Evolutionary conservation across 2,113 vertebrate species (phyloP).

Genomic region (Pterocles gutturalis): DNA sequence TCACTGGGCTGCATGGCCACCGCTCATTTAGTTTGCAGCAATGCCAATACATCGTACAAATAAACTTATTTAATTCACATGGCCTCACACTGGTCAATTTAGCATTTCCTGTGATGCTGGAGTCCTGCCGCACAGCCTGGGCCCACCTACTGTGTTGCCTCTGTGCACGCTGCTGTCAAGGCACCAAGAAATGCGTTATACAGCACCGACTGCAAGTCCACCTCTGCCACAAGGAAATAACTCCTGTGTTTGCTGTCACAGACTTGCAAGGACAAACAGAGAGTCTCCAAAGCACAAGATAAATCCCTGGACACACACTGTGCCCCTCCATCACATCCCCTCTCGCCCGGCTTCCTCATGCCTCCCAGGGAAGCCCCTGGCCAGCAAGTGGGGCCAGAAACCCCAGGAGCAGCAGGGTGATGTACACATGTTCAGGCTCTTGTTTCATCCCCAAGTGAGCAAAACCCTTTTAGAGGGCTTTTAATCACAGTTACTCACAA

Average conservation of each 20-base stretch:
- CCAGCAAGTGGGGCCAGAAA: neutral
- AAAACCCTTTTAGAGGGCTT: neutral
- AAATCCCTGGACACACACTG: accelerated
- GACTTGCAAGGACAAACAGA: neutral
- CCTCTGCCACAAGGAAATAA: neutral
- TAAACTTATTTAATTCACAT: neutral
- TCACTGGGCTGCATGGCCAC: neutral
- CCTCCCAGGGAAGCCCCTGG: neutral
- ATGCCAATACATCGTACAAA: neutral
- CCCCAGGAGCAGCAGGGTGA: neutral
- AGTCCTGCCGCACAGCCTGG: accelerated
- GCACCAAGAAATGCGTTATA: accelerated
- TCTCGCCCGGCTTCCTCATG: accelerated
- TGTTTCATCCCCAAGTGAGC: neutral
- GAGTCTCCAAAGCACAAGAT: neutral
- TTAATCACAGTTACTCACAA: neutral
- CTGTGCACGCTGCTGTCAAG: neutral
- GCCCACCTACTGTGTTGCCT: neutral
- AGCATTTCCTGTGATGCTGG: neutral
- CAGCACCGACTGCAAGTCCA: accelerated
- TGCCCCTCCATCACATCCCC: neutral
- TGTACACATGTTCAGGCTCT: accelerated
- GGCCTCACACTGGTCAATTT: neutral
- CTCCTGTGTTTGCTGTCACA: neutral
- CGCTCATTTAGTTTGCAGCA: neutral